phyloP scores from a whole-genome alignment of 2,888 invertebrate genomes.

The Drosophila kokeensis region DNA sequence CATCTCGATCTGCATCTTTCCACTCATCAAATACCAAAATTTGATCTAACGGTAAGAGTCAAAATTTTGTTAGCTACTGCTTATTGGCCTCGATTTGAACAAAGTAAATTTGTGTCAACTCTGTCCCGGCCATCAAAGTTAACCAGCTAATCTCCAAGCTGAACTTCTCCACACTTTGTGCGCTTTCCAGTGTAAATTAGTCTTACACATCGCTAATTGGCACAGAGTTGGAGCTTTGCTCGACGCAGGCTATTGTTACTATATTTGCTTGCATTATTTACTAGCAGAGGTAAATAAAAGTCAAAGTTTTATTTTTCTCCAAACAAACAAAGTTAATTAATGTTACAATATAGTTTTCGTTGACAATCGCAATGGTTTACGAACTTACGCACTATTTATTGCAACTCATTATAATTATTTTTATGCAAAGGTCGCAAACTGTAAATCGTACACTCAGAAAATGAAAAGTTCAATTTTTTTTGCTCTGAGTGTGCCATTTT shows the following conservation, averaged over 20 bases:
- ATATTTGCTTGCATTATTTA: slow-evolving; percentile 13
- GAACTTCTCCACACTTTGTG: slow-evolving; percentile 33
- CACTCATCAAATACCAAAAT: slow-evolving; percentile 26
- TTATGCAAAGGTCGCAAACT: background rate
- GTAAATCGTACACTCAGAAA: background rate
- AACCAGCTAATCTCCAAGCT: background rate
- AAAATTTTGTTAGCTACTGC: slow-evolving; percentile 30
- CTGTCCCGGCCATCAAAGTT: slow-evolving; percentile 3
- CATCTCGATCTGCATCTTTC: background rate
- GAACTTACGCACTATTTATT: slow-evolving; percentile 24
- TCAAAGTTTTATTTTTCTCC: background rate
- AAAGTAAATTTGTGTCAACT: slow-evolving; percentile 16
- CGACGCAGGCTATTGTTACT: slow-evolving; percentile 18
- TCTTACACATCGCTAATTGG: slow-evolving; percentile 25
- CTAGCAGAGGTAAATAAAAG: background rate
- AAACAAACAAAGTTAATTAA: slow-evolving; percentile 36
- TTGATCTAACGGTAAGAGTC: slow-evolving; percentile 46
- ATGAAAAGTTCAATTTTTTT: background rate
- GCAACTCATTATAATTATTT: slow-evolving; percentile 12
- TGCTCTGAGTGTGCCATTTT: background rate
- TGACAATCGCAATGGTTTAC: slow-evolving; percentile 23
- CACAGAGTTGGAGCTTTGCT: slow-evolving; percentile 3
- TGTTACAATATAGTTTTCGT: slow-evolving; percentile 1
- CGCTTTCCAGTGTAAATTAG: slow-evolving; percentile 17
- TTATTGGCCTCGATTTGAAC: slow-evolving; percentile 45